phyloP scores from a whole-genome alignment of 2,797 vertebrate species.

The Anolis apletophallus region DNA sequence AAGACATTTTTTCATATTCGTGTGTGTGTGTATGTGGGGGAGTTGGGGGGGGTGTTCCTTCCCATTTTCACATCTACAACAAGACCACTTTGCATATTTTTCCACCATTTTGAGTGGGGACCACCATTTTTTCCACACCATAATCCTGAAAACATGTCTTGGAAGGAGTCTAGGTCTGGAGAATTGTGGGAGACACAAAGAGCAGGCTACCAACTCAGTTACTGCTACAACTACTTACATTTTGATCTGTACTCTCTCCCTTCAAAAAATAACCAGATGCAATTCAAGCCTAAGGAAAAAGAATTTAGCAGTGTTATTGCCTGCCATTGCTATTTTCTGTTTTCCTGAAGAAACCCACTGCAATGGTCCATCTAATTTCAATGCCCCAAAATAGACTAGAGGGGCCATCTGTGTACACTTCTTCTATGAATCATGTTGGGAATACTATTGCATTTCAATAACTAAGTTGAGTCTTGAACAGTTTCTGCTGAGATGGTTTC shows the following conservation, averaged over 20 bases:
- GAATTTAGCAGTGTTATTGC: background rate
- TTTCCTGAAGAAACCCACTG: background rate
- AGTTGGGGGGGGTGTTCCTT: background rate
- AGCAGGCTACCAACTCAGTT: background rate
- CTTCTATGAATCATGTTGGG: background rate
- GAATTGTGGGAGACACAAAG: background rate
- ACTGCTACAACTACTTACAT: background rate
- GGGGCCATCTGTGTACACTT: background rate
- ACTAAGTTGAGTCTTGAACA: background rate
- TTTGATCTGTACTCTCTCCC: background rate
- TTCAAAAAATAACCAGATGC: too few species aligned
- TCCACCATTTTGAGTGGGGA: background rate
- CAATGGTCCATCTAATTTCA: background rate
- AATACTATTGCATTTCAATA: background rate
- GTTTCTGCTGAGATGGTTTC: background rate
- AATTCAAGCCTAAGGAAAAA: background rate
- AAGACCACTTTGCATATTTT: background rate
- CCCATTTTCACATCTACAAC: too few species aligned
- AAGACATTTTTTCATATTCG: too few species aligned
- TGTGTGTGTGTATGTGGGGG: too few species aligned
- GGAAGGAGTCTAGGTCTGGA: too few species aligned
- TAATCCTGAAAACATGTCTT: too few species aligned
- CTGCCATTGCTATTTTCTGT: background rate
- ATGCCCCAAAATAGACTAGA: background rate
- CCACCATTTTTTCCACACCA: background rate